A percentile compares a stretch with the other conserved stretches of the same genome.
phyloP scores from a whole-genome alignment of 2,113 vertebrate genomes.

The Tinamus guttatus region DNA sequence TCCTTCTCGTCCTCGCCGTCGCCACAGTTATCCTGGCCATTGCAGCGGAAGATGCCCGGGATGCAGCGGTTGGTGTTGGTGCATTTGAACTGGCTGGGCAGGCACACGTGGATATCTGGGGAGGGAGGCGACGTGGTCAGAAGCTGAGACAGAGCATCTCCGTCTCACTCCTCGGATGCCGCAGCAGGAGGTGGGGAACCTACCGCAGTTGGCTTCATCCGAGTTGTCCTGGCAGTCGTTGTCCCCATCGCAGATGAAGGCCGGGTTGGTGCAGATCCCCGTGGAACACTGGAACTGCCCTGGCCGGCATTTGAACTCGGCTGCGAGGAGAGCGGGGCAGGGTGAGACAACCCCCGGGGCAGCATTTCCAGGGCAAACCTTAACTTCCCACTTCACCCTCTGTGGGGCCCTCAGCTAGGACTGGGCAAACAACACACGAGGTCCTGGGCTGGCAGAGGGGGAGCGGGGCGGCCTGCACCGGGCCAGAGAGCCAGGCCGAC shows the following conservation, averaged over 20 bases:
- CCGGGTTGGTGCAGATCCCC: conserved; percentile 97
- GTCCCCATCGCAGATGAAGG: conserved; percentile 98
- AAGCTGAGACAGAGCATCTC: not conserved
- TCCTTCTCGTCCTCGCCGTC: conserved; percentile 96
- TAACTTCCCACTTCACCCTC: fast-evolving
- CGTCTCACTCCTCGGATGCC: fast-evolving
- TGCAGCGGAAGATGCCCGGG: conserved; percentile 96
- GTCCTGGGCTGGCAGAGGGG: no score
- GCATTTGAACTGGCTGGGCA: conserved; percentile 98
- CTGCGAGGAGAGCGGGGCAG: conserved; percentile 63
- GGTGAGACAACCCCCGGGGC: not conserved
- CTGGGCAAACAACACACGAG: no score
- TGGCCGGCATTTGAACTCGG: conserved; percentile 94
- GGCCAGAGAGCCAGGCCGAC: no score
- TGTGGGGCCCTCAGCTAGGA: no score
- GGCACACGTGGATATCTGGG: conserved; percentile 94
- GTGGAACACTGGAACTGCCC: conserved; percentile 98
- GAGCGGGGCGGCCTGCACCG: no score
- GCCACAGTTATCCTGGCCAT: conserved; percentile 95
- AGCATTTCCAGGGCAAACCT: not conserved
- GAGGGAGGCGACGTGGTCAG: not conserved
- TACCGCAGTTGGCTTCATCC: conserved; percentile 95
- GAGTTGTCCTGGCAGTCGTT: conserved; percentile 98
- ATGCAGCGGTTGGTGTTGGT: conserved; percentile 96
- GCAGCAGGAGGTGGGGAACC: not conserved